Evolutionary conservation across 1,140 invertebrate genomes (phyloP).

Genomic region (Drosophila pruinosa): DNA sequence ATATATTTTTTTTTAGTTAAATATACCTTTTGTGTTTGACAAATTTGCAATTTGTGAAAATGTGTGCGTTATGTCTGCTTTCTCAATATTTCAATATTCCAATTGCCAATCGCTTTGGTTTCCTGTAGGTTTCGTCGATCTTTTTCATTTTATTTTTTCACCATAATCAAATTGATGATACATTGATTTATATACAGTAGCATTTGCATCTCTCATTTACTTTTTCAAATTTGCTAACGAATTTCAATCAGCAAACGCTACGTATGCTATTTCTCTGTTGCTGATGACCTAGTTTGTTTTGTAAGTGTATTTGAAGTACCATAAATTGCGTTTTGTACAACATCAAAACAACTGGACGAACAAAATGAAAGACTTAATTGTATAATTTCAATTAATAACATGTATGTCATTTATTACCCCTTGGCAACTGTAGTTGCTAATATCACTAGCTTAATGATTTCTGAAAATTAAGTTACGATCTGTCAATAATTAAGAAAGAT

Average conservation of each 20-base stretch:
- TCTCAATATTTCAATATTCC: slow-evolving; percentile 1
- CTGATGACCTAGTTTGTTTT: slow-evolving; percentile 25
- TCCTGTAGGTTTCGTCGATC: neutral
- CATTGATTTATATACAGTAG: slow-evolving; percentile 9
- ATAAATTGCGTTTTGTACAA: slow-evolving; percentile 14
- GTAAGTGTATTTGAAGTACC: neutral
- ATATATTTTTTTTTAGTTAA: no score
- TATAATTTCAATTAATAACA: slow-evolving; percentile 31
- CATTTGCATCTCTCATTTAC: neutral
- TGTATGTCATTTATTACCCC: slow-evolving; percentile 27
- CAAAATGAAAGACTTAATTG: slow-evolving; percentile 24
- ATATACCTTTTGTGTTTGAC: neutral
- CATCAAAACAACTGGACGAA: slow-evolving; percentile 4
- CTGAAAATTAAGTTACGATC: no score
- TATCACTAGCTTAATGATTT: no score
- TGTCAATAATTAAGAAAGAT: no score
- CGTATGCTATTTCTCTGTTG: neutral
- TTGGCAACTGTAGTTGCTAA: no score
- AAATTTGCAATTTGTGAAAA: neutral
- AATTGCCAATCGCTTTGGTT: slow-evolving; percentile 3
- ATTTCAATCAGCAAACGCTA: slow-evolving; percentile 38
- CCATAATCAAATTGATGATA: slow-evolving; percentile 15
- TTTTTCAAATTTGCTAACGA: slow-evolving; percentile 2
- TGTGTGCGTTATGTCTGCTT: neutral
- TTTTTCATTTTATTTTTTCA: neutral